Conservation (phyloP, 2,797 vertebrate genomes). For the Florisuga fusca region DNA sequence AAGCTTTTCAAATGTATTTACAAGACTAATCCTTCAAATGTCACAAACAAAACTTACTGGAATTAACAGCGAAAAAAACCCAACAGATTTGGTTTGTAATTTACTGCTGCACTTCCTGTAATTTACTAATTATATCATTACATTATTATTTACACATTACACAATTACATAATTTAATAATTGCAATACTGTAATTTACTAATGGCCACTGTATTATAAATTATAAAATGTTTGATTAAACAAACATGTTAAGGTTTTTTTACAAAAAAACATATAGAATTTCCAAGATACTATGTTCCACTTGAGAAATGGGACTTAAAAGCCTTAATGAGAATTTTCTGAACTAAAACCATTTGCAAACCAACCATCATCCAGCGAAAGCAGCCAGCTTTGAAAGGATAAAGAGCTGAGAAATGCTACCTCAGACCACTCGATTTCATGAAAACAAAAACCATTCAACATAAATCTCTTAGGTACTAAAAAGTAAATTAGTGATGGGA, state of each 20-base stretch:
- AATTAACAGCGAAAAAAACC: background rate
- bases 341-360: background rate
- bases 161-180: no score
- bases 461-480: background rate
- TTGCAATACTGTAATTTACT: background rate
- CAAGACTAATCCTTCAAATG: background rate
- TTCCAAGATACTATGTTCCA: background rate
- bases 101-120: background rate
- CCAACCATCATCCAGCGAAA: background rate
- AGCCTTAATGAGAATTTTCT: background rate
- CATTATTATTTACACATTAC: no score
- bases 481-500: background rate
- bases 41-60: background rate
- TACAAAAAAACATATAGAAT: background rate
- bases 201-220: background rate
- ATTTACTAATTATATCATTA: no score
- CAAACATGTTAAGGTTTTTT: background rate
- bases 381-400: background rate
- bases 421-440: background rate
- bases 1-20: background rate
- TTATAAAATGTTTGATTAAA: background rate
- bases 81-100: background rate
- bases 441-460: fast-evolving
- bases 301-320: background rate
- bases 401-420: background rate